phyloP scores from a whole-genome alignment of 2,888 invertebrate species.

The Margaritifera margaritifera region DNA sequence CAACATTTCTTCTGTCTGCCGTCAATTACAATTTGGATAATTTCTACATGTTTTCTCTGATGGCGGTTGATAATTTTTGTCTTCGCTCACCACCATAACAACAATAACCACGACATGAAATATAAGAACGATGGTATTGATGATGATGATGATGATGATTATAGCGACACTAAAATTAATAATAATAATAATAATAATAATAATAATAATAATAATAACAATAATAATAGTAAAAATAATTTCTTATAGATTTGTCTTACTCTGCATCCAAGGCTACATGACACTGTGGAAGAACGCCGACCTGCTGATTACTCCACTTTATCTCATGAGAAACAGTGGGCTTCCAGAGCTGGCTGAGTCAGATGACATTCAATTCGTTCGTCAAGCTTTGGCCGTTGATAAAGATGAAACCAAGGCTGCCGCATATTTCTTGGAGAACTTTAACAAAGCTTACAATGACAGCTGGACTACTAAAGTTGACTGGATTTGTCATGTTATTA shows the following conservation, averaged over 20 bases:
- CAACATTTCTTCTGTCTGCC: no score
- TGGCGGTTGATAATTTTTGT: no score
- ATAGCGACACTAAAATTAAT: no score
- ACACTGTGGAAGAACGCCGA: slow-evolving; percentile 23
- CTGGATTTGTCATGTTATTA: slow-evolving; percentile 31
- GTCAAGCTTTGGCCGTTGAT: slow-evolving; percentile 24
- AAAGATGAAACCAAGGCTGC: slow-evolving; percentile 28
- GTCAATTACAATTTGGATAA: no score
- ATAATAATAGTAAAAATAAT: no score
- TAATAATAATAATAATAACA: no score
- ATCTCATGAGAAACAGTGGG: slow-evolving; percentile 31
- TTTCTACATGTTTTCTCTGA: no score
- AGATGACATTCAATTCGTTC: slow-evolving; percentile 27
- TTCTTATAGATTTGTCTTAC: slow-evolving; percentile 30
- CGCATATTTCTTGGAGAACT: slow-evolving; percentile 17
- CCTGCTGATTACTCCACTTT: slow-evolving; percentile 29
- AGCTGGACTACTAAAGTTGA: slow-evolving; percentile 31
- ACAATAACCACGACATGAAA: no score
- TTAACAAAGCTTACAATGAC: slow-evolving; percentile 17
- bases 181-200: no score
- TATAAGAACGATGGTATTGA: no score
- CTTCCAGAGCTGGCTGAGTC: slow-evolving; percentile 26
- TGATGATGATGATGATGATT: no score
- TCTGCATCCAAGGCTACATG: slow-evolving; percentile 33
- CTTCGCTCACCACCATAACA: no score